Base-by-base conservation (phyloP, 2,797 vertebrate species). In the Sebastes itinus region DNA sequence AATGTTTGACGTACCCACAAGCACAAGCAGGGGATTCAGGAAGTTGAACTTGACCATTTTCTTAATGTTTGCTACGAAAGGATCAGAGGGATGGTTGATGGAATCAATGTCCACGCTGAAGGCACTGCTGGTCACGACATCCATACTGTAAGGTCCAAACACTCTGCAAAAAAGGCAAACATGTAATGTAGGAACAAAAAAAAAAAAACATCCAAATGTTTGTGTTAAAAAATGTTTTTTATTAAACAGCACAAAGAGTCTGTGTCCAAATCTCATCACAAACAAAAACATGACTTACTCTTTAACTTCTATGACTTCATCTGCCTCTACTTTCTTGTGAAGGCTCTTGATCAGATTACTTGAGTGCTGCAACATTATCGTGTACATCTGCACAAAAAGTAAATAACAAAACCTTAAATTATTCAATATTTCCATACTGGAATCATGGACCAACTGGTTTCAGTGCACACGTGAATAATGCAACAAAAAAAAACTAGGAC, bases 71-170 rank as follows among this genome's bases (percentile, higher is more conserved):
- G 72, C n/a, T 3, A 97, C 92, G 72, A 97, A 95, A 0, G 95
- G 94, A 62, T 96, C 95, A 2, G 80, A 79, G 2, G 96, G 95
- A 23, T 94, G 91, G 88, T 93, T 92, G 81, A 97, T 93, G 6
- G 95, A 96, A 79, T 96, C 93, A 6, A 96, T 68, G 75, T 96
- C 93, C 56, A 97, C 92, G 9, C 95, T 95, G 88, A 97, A 97
- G 1, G 96, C 92, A 14, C 89, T 94, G 89, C 96, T 96, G 84
- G 96, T 77, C 35, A 96, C 93, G 72, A 96, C 91, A 77, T 97
- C 97, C 96, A 96, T 95, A 68, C 96, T 96, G 90, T 95, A 97
- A 22, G 95, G 92, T 18, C 96, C 95, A 75, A 96, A 95, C 11
- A 96, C 18, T 12, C 96, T 95, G 77, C 25, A 68, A 70, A 58